phyloP scores from a whole-genome alignment of 2,113 vertebrate species.

The Leptobrachium leishanense region DNA sequence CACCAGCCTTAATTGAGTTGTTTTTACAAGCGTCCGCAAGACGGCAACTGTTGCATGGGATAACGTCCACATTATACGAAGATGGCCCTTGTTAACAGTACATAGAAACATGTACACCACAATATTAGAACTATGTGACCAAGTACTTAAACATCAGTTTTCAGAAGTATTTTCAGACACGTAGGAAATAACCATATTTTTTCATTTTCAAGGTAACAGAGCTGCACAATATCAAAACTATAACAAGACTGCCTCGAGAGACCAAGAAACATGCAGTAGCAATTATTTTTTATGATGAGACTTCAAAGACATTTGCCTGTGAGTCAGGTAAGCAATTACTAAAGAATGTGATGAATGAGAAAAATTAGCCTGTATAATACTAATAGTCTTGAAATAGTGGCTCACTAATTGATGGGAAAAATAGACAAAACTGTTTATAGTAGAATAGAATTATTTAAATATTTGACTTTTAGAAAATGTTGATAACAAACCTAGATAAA shows the following conservation, averaged over 20 bases:
- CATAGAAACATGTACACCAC: too few species aligned
- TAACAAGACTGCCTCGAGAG: constrained; percentile 95
- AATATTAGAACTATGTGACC: background rate
- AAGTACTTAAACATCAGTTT: background rate
- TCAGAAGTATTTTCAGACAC: background rate
- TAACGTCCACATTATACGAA: too few species aligned
- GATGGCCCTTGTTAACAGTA: too few species aligned
- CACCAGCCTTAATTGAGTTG: too few species aligned
- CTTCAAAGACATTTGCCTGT: constrained; percentile 96
- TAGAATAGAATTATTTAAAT: too few species aligned
- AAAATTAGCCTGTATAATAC: constrained; percentile 51
- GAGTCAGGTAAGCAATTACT: constrained; percentile 88
- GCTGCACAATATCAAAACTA: constrained; percentile 96
- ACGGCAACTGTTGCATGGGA: too few species aligned
- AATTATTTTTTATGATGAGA: constrained; percentile 97
- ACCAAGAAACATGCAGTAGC: constrained; percentile 97
- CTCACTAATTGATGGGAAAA: background rate
- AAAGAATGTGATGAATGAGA: constrained; percentile 50
- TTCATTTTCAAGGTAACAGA: constrained; percentile 89
- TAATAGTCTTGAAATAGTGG: constrained; percentile 6
- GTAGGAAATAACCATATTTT: constrained; percentile 54
- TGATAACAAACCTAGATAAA: too few species aligned
- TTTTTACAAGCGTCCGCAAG: too few species aligned
- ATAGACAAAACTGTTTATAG: background rate
- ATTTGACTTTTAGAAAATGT: too few species aligned